A percentile compares a stretch with the other conserved stretches of the same genome.
These are phyloP conservation scores for Mnemiopsis leidyi DNA, from an alignment of 37 sponge, comb jelly and placozoan genomes.

Conservation along the genomic window DNA sequence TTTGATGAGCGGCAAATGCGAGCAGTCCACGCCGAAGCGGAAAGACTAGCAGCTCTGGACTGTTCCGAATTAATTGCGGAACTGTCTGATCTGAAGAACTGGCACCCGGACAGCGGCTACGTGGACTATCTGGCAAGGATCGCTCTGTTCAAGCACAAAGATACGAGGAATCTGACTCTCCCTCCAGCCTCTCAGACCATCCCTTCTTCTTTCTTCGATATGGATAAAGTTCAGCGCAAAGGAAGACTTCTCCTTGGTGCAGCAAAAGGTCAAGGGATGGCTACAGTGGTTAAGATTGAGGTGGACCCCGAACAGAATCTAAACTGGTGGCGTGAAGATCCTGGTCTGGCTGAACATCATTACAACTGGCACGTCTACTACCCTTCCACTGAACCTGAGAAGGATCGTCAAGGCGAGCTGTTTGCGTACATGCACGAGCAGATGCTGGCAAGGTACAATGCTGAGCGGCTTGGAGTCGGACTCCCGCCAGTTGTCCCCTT, in stretches of 20 bases:
- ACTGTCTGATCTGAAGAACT: background rate
- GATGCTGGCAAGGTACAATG: constrained; percentile 30
- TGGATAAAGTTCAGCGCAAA: background rate
- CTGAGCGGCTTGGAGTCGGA: background rate
- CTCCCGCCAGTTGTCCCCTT: background rate
- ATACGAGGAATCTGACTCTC: background rate
- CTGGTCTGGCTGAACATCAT: background rate
- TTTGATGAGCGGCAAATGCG: background rate
- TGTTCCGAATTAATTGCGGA: background rate
- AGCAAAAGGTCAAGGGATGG: no score
- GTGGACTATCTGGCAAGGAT: background rate
- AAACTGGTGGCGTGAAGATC: constrained; percentile 19
- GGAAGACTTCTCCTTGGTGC: no score
- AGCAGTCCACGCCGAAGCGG: background rate
- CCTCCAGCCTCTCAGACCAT: background rate
- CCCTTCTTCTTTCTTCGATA: background rate
- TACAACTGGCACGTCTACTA: constrained; percentile 58
- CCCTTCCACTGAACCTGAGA: background rate
- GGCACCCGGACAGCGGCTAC: background rate
- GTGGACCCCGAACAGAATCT: background rate
- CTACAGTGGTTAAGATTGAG: no score
- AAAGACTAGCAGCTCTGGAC: background rate
- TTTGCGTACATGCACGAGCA: constrained; percentile 49
- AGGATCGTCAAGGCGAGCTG: background rate
- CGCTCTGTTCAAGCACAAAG: background rate